Evolutionary conservation across 2,113 vertebrate genomes (phyloP).

Genomic region (Thalassoma bifasciatum): DNA sequence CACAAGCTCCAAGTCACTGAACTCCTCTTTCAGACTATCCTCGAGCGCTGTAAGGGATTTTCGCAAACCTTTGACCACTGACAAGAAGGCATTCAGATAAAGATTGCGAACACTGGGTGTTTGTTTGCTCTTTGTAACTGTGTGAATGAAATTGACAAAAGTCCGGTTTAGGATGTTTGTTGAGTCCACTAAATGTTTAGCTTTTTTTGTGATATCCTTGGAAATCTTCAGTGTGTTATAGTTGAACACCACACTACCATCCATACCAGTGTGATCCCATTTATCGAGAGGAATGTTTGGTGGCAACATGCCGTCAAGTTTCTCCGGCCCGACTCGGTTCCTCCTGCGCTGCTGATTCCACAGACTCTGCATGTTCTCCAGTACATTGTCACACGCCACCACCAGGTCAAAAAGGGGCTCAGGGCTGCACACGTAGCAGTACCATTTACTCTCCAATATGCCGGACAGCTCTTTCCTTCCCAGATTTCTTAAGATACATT

Average conservation of each 20-base stretch:
- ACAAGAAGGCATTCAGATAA: constrained; percentile 91
- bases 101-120: constrained; percentile 77
- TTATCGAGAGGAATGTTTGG: constrained; percentile 68
- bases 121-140: constrained; percentile 81
- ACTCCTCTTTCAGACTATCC: constrained; percentile 88
- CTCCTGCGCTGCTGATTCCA: constrained; percentile 89
- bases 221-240: constrained; percentile 89
- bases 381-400: constrained; percentile 91
- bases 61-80: constrained; percentile 88
- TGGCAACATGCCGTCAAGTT: constrained; percentile 77
- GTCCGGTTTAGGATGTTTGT: constrained; percentile 89
- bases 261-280: constrained; percentile 78
- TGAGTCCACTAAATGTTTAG: constrained; percentile 92
- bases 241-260: constrained; percentile 84
- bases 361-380: constrained; percentile 91
- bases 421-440: constrained; percentile 96
- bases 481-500: constrained; percentile 95
- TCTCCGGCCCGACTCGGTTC: constrained; percentile 86
- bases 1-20: constrained; percentile 80
- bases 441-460: constrained; percentile 96
- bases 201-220: constrained; percentile 91
- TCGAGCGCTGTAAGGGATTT: constrained; percentile 88
- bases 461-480: constrained; percentile 94
- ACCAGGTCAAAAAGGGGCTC: constrained; percentile 95
- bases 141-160: constrained; percentile 90